Evolutionary conservation across 2,888 invertebrate species (phyloP).

Genomic region (Hecatera dysodea): DNA sequence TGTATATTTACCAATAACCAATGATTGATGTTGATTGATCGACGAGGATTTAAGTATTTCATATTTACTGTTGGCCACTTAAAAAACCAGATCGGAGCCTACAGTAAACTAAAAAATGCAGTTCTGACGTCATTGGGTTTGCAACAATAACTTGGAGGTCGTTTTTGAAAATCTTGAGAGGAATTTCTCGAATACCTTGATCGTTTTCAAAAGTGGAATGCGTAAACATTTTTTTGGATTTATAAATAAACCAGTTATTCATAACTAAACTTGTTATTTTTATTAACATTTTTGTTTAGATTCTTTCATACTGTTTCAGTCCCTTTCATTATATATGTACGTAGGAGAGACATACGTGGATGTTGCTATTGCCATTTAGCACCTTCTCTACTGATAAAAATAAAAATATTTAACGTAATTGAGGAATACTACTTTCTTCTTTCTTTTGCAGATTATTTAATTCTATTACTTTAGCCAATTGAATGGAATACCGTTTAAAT

Average conservation of each 20-base stretch:
- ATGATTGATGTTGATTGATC: too few relatives aligned
- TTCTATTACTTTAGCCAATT: not conserved
- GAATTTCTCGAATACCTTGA: constrained; percentile 6
- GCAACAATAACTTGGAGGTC: constrained; percentile 3
- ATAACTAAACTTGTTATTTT: constrained; percentile 23
- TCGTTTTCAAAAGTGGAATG: constrained; percentile 12
- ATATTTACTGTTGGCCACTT: not conserved
- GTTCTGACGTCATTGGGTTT: constrained; percentile 7
- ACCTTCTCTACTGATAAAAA: not conserved
- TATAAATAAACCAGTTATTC: constrained; percentile 11
- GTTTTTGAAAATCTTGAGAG: not conserved
- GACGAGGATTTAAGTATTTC: constrained; percentile 3
- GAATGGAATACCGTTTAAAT: not conserved
- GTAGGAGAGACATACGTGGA: not conserved
- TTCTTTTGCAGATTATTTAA: too few relatives aligned
- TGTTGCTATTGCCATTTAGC: constrained; percentile 9
- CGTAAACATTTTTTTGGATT: constrained; percentile 24
- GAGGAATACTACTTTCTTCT: constrained; percentile 2
- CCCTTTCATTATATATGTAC: not conserved
- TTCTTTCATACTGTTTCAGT: constrained; percentile 10
- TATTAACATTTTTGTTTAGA: constrained; percentile 9
- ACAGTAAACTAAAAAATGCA: not conserved
- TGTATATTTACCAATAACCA: too few relatives aligned
- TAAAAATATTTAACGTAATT: constrained; percentile 2
- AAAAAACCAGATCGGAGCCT: constrained; percentile 18